Percentiles rank a stretch among this genome's conserved stretches.
Evolutionary conservation across 2,888 invertebrate species (phyloP).

Genomic region (Aethes cnicana): DNA sequence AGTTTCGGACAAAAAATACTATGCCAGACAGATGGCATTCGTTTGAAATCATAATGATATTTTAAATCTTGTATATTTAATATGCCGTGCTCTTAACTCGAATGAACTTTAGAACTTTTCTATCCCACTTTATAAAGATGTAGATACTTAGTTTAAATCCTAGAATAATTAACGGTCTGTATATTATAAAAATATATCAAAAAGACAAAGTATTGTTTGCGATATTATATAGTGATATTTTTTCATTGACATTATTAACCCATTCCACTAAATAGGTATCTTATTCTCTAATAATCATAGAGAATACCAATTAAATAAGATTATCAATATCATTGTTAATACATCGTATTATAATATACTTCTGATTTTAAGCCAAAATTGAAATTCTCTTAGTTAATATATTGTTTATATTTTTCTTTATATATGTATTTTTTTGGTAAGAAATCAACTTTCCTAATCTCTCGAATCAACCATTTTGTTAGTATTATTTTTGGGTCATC

Average conservation of each 20-base stretch:
- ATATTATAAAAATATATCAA: slow-evolving; percentile 7
- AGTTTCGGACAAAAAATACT: no score
- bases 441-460: background rate
- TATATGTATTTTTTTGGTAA: background rate
- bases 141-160: slow-evolving; percentile 30
- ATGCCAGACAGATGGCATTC: no score
- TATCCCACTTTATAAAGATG: slow-evolving; percentile 53
- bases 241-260: background rate
- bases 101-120: slow-evolving; percentile 45
- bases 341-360: no score
- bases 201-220: slow-evolving; percentile 12
- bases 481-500: slow-evolving; percentile 5
- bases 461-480: slow-evolving; percentile 4
- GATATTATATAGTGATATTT: slow-evolving; percentile 19
- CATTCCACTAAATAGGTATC: slow-evolving; percentile 19
- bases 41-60: background rate
- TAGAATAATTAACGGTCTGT: slow-evolving; percentile 15
- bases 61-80: background rate
- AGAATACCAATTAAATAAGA: no score
- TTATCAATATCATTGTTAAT: no score
- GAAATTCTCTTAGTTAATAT: no score
- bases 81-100: slow-evolving; percentile 22
- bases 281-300: no score
- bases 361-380: no score
- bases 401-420: no score